Evolutionary conservation across 2,797 vertebrate species (phyloP), one percentile per base, ranked within the genome.

Genomic region (Chloroceryle inda): DNA sequence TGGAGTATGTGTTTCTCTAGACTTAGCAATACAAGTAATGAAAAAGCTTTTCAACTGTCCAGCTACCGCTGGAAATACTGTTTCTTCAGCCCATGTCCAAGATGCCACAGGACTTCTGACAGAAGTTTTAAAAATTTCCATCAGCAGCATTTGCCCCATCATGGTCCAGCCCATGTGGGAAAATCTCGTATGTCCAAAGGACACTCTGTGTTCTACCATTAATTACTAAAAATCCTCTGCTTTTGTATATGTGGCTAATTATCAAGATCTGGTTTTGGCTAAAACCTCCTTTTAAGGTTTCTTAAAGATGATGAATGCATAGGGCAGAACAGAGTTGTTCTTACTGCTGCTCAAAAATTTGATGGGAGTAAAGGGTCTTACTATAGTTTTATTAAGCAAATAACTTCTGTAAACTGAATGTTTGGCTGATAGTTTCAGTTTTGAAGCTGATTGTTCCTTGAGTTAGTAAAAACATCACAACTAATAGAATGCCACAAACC

Each of bases 101-200:
- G 59, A 76, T 20, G 42, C 38, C 31, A 24, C 18, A 26, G 26
- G 58, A 53, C 9, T 87, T 88, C 10, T 55, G 37, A 47, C 35
- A 69, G 11, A 82, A 66, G 59, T 15, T 72, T 45, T 61, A 18
- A 85, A 66, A 74, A 9, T 17, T 63, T 67, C 59, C 7, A 29
- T 5, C 35, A 44, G 20, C n/a, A 71, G 33, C 0, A 0, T 63
- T 53, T 76, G 19, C n/a, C 29, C 13, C 7, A 2, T 74, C 47
- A 24, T 52, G 15, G 35, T 84, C 56, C 38, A 47, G 47, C 27
- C 50, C 4, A 1, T 50, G 5, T 17, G 26, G 40, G 24, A 27
- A 88, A 22, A 37, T 37, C 37, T 37, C 37, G 10, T 37, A 37
- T 37, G 26, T 77, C 45, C 21, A 74, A 64, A 74, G 47, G 29